Evolutionary conservation across 2,888 invertebrate genomes (phyloP).

Genomic region (Beris morrisii): DNA sequence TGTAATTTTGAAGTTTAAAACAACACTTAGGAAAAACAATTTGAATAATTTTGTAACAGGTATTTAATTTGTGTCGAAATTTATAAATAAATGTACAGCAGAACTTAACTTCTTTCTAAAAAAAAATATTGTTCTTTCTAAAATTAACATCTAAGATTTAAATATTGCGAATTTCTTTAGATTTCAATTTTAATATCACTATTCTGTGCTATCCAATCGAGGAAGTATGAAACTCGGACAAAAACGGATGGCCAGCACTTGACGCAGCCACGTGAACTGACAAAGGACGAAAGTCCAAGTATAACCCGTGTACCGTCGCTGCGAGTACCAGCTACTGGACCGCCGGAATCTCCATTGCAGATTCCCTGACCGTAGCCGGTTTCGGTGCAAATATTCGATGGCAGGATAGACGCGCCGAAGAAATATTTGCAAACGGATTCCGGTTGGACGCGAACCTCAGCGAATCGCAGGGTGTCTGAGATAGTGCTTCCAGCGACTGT

Average conservation of each 20-base stretch:
- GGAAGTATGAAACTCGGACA: conserved; percentile 19
- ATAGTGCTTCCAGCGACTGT: conserved; percentile 38
- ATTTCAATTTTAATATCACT: conserved; percentile 6
- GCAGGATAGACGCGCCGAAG: conserved; percentile 53
- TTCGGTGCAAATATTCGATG: conserved; percentile 56
- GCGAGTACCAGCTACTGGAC: conserved; percentile 15
- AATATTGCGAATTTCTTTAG: neutral
- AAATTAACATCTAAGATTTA: neutral
- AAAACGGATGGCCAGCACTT: conserved; percentile 30
- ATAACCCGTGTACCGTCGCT: neutral
- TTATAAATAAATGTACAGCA: too few species aligned
- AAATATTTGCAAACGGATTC: conserved; percentile 53
- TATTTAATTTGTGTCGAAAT: too few species aligned
- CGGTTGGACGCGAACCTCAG: conserved; percentile 53
- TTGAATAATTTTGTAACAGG: too few species aligned
- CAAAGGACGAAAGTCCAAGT: conserved; percentile 26
- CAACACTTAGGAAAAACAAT: too few species aligned
- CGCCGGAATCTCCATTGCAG: conserved; percentile 25
- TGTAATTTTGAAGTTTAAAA: too few species aligned
- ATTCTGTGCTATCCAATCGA: conserved; percentile 17
- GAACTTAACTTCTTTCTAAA: neutral
- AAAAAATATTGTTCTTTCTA: neutral
- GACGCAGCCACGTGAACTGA: conserved; percentile 19
- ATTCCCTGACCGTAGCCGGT: conserved; percentile 22
- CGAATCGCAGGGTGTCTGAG: conserved; percentile 53